Evolutionary conservation across 2,888 invertebrate genomes (phyloP).

Genomic region (Euclidia mi): DNA sequence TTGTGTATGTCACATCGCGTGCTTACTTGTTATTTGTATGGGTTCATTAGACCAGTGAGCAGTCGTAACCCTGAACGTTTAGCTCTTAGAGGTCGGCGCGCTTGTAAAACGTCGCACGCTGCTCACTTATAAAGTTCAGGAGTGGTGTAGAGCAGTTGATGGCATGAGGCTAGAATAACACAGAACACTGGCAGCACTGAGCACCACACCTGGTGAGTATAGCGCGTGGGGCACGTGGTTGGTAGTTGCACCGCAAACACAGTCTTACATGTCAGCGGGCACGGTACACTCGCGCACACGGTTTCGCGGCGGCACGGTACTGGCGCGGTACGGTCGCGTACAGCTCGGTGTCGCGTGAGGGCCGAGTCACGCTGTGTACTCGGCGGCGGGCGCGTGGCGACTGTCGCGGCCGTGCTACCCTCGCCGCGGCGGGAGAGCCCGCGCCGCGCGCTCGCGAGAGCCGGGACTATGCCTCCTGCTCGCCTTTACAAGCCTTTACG

Average conservation of each 20-base stretch:
- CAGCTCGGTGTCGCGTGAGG: not conserved
- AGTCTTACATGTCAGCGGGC: slow-evolving; percentile 6
- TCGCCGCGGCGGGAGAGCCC: slow-evolving; percentile 8
- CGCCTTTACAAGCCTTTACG: no score
- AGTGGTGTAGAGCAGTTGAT: no score
- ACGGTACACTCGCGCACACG: slow-evolving; percentile 10
- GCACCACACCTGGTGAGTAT: not conserved
- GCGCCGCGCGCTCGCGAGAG: slow-evolving; percentile 25
- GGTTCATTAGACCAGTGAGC: no score
- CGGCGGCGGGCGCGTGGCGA: slow-evolving; percentile 37
- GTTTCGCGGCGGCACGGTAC: not conserved
- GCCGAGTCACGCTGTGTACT: not conserved
- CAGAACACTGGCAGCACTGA: not conserved
- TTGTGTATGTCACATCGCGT: no score
- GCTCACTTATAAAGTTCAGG: no score
- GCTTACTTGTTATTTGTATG: no score
- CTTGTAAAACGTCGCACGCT: no score
- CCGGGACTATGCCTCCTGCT: not conserved
- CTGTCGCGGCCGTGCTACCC: slow-evolving; percentile 32
- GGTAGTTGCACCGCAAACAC: no score
- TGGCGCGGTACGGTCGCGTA: not conserved
- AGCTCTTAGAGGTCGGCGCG: no score
- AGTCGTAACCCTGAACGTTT: no score
- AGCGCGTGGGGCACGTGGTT: no score
- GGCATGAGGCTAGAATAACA: no score